Percentiles rank a stretch among this genome's conserved stretches.
Conservation (phyloP, 2,888 invertebrate species). For the Scrobipalpa costella region DNA sequence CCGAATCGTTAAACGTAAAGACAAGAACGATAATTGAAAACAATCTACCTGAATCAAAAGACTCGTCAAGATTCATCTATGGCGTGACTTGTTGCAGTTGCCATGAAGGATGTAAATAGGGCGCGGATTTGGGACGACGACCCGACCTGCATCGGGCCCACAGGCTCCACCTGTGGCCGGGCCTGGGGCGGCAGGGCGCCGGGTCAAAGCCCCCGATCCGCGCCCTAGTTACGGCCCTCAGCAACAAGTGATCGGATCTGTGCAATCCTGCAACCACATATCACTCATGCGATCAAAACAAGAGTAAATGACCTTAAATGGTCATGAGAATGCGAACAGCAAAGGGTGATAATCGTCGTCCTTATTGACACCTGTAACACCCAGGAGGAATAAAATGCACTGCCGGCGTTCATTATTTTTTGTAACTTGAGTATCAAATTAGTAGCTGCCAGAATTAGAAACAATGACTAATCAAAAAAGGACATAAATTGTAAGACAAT, state of each 20-base stretch:
- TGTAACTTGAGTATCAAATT: no score
- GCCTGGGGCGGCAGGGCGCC: background rate
- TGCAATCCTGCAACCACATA: background rate
- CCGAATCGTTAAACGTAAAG: no score
- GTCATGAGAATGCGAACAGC: no score
- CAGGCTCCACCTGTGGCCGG: conserved; percentile 16
- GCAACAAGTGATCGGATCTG: conserved; percentile 5
- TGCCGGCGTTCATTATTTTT: no score
- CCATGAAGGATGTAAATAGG: conserved; percentile 7
- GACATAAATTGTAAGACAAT: no score
- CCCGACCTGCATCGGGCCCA: background rate
- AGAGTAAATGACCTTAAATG: no score
- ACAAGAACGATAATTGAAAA: background rate
- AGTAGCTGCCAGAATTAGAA: no score
- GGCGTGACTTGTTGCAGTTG: background rate
- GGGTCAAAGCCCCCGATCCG: background rate
- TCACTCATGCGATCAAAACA: background rate
- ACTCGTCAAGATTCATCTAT: background rate
- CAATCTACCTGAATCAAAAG: background rate
- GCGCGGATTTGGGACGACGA: background rate
- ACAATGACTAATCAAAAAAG: no score
- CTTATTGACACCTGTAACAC: no score
- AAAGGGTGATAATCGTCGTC: no score
- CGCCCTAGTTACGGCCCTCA: conserved; percentile 13
- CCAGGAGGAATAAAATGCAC: no score